Evolutionary conservation across 1,140 invertebrate species (phyloP).

Genomic region (Trichonephila clavata): DNA sequence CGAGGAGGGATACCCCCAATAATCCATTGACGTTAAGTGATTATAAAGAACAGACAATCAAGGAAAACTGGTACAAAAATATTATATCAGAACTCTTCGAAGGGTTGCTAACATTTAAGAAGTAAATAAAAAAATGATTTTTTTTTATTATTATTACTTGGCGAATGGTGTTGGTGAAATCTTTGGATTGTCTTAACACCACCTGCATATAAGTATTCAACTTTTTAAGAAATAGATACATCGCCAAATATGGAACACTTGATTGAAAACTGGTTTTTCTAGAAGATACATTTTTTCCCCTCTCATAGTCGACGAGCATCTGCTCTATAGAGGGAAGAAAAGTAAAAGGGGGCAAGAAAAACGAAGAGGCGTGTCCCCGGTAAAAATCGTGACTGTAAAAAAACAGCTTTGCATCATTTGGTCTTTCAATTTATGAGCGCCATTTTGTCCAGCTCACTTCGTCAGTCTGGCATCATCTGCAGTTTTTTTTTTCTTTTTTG

Average conservation of each 20-base stretch:
- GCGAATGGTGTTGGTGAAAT: not conserved
- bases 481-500: not conserved
- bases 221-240: not conserved
- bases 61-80: conserved; percentile 46
- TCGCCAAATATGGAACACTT: conserved; percentile 43
- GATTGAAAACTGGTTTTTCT: conserved; percentile 47
- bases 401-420: conserved; percentile 55
- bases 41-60: conserved; percentile 59
- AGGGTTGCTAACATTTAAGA: conserved; percentile 23
- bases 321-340: conserved; percentile 31
- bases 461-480: not conserved
- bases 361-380: conserved; percentile 63
- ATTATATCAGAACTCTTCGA: conserved; percentile 30
- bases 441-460: conserved; percentile 34
- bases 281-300: conserved; percentile 40
- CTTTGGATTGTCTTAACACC: not conserved
- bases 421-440: conserved; percentile 50
- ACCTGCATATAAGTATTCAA: not conserved
- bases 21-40: conserved; percentile 65
- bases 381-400: conserved; percentile 65
- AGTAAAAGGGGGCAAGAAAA: conserved; percentile 54
- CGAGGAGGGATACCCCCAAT: conserved; percentile 27
- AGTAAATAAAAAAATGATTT: not conserved
- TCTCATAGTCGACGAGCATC: conserved; percentile 47
- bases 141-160: not conserved